Percentiles rank a stretch among this genome's conserved stretches.
Conservation (phyloP, 30 jellyfish, hydroid and myxozoan genomes). For the Cassiopea andromeda region DNA sequence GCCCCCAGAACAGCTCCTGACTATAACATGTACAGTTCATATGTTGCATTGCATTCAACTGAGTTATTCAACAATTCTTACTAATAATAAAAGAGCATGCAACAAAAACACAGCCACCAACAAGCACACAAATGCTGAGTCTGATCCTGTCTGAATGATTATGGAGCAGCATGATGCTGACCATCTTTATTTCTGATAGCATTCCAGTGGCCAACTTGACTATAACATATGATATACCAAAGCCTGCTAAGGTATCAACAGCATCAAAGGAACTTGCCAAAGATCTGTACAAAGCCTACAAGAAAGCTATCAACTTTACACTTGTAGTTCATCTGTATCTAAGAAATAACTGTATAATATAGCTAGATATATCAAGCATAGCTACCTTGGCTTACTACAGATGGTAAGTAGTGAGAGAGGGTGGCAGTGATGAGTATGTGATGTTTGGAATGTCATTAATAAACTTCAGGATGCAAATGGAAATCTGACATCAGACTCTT, state of each 20-base stretch:
- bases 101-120: conserved; percentile 36
- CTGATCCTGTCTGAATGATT: conserved; percentile 55
- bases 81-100: conserved; percentile 49
- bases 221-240: conserved; percentile 77
- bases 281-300: conserved; percentile 78
- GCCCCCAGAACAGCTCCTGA: not conserved
- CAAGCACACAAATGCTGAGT: conserved; percentile 34
- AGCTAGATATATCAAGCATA: too few species aligned
- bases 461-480: too few species aligned
- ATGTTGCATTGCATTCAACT: not conserved
- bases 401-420: too few species aligned
- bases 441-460: too few species aligned
- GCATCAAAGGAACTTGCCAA: conserved; percentile 72
- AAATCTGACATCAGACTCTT: too few species aligned
- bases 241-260: conserved; percentile 73
- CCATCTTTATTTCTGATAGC: conserved; percentile 71
- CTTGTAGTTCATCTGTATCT: not conserved
- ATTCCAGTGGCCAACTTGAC: conserved; percentile 72
- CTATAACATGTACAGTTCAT: not conserved
- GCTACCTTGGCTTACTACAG: too few species aligned
- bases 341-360: too few species aligned
- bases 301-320: not conserved
- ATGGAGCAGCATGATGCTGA: conserved; percentile 70
- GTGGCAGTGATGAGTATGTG: too few species aligned
- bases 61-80: not conserved